Conservation (phyloP, 1,140 invertebrate species). For the Megalonaias nervosa region DNA sequence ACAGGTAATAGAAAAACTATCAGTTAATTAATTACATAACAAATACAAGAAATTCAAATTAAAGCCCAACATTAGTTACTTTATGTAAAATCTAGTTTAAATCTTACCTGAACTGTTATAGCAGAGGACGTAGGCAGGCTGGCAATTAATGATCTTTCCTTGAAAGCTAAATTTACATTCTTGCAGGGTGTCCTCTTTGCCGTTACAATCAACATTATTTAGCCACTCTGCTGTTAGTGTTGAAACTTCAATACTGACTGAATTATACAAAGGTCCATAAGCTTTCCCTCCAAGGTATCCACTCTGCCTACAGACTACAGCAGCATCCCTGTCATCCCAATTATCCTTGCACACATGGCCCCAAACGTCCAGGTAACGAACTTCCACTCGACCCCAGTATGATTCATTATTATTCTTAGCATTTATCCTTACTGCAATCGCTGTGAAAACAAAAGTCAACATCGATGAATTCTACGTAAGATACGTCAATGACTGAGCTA, state of each 20-base stretch:
- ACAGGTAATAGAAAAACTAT: too few relatives aligned
- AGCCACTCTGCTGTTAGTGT: slow-evolving; percentile 15
- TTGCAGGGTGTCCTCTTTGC: slow-evolving; percentile 38
- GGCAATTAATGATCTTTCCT: slow-evolving; percentile 26
- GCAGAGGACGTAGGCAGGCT: slow-evolving; percentile 42
- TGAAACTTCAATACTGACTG: neutral
- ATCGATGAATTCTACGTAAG: too few relatives aligned
- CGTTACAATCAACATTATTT: slow-evolving; percentile 73
- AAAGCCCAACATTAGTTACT: too few relatives aligned
- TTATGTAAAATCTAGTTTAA: neutral
- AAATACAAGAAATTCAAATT: too few relatives aligned
- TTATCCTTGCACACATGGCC: slow-evolving; percentile 79
- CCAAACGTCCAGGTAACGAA: slow-evolving; percentile 82
- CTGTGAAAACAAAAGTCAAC: too few relatives aligned
- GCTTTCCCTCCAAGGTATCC: slow-evolving; percentile 36
- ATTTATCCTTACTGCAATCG: too few relatives aligned
- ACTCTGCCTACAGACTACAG: slow-evolving; percentile 54
- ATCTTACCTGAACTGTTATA: slow-evolving; percentile 32
- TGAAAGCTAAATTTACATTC: slow-evolving; percentile 39
- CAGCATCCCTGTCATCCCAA: slow-evolving; percentile 74
- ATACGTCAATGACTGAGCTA: too few relatives aligned
- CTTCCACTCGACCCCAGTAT: slow-evolving; percentile 80
- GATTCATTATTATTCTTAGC: slow-evolving; percentile 68
- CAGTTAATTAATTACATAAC: too few relatives aligned
- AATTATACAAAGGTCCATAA: slow-evolving; percentile 21